Conservation (phyloP, 2,797 vertebrate genomes). For the Acipenser transmontanus region DNA sequence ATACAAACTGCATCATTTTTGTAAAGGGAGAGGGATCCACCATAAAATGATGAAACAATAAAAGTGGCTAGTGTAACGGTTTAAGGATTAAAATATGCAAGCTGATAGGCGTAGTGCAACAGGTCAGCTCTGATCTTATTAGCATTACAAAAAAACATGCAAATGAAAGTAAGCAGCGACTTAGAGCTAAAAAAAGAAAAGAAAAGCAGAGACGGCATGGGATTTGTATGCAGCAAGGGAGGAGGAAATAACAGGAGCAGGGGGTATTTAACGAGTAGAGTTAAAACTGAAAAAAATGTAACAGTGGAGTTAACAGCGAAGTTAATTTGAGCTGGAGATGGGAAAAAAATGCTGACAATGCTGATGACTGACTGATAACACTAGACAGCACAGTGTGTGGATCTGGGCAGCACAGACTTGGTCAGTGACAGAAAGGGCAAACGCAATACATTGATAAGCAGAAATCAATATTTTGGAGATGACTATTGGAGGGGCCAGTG, state of each 20-base stretch:
- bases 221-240: conserved; percentile 45
- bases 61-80: conserved; percentile 50
- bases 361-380: conserved; percentile 58
- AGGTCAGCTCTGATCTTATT: conserved; percentile 47
- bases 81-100: conserved; percentile 50
- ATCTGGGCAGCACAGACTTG: too few species aligned
- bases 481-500: too few species aligned
- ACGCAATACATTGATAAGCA: too few species aligned
- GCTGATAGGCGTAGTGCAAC: conserved; percentile 60
- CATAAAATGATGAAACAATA: conserved; percentile 59
- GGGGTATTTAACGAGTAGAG: conserved; percentile 52
- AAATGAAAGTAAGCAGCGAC: conserved; percentile 46
- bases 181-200: conserved; percentile 26
- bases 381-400: too few species aligned
- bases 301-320: conserved; percentile 47
- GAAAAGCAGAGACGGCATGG: conserved; percentile 37
- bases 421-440: too few species aligned
- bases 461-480: too few species aligned
- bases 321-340: conserved; percentile 61
- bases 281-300: conserved; percentile 55
- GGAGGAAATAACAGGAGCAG: conserved; percentile 58
- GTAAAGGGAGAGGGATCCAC: conserved; percentile 46
- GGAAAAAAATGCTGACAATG: conserved; percentile 43
- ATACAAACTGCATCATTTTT: conserved; percentile 33
- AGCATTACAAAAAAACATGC: conserved; percentile 49